phyloP scores from a whole-genome alignment of 2,888 invertebrate species.

The Epinotia nisella region DNA sequence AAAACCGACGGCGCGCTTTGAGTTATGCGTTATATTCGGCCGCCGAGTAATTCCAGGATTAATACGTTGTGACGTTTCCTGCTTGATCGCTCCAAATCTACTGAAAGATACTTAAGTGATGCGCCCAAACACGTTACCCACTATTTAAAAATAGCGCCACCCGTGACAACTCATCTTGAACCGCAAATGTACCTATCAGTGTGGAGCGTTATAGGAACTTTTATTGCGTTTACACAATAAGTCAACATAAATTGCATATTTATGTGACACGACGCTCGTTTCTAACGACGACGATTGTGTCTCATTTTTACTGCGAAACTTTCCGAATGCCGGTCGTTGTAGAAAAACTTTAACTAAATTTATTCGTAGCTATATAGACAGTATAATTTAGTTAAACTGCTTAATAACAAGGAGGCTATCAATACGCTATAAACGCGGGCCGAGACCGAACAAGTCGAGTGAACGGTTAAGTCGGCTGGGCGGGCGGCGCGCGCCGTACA shows the following conservation, averaged over 20 bases:
- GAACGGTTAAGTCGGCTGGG: constrained; percentile 45
- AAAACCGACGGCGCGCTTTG: constrained; percentile 56
- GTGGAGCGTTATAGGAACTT: constrained; percentile 35
- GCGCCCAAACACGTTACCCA: constrained; percentile 36
- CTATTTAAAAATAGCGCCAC: constrained; percentile 26
- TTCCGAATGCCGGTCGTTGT: constrained; percentile 29
- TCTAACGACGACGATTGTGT: constrained; percentile 33
- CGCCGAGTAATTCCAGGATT: constrained; percentile 60
- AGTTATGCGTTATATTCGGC: constrained; percentile 57
- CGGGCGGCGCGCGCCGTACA: constrained; percentile 49
- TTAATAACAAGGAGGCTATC: constrained; percentile 35
- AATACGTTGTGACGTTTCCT: constrained; percentile 67
- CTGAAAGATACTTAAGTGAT: constrained; percentile 41
- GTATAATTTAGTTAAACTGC: constrained; percentile 33
- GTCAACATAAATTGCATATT: constrained; percentile 68
- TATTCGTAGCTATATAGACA: constrained; percentile 27
- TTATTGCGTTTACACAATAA: constrained; percentile 43
- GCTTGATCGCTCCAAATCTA: constrained; percentile 47
- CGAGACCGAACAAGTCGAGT: constrained; percentile 18
- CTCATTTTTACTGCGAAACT: constrained; percentile 29
- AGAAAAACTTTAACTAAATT: constrained; percentile 31
- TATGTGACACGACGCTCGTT: constrained; percentile 53
- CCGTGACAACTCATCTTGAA: constrained; percentile 34
- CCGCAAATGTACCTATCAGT: constrained; percentile 30
- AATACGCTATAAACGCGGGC: constrained; percentile 29